Evolutionary conservation across 2,113 vertebrate genomes (phyloP).

Genomic region (Gymnocephalus cernua): DNA sequence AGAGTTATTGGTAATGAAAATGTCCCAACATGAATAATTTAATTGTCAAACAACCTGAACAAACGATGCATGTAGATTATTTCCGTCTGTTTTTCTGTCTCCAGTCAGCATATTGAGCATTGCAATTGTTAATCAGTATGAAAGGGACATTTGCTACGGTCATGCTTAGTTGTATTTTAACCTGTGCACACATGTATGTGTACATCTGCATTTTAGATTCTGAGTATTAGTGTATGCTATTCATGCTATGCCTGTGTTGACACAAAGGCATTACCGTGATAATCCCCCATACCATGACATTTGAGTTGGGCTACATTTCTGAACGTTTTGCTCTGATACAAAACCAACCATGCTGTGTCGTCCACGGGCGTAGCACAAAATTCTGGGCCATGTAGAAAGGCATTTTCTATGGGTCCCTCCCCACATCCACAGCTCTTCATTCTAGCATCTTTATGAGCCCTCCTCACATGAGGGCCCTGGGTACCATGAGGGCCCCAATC

Average conservation of each 20-base stretch:
- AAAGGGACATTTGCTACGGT: background rate
- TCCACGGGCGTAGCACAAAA: too few relatives aligned
- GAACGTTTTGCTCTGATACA: slow-evolving; percentile 22
- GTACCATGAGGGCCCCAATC: too few relatives aligned
- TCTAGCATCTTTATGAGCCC: too few relatives aligned
- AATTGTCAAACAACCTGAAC: background rate
- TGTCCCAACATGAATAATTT: background rate
- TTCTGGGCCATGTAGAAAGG: too few relatives aligned
- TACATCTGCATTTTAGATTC: background rate
- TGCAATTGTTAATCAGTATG: background rate
- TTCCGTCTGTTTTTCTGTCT: background rate
- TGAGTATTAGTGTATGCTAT: background rate
- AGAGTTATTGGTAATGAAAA: background rate
- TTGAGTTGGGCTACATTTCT: background rate
- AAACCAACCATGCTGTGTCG: slow-evolving; percentile 27
- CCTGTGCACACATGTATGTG: background rate
- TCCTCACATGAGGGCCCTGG: too few relatives aligned
- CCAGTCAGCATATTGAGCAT: background rate
- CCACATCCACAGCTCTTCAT: too few relatives aligned
- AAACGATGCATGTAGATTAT: background rate
- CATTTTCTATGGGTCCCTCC: too few relatives aligned
- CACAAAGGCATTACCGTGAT: background rate
- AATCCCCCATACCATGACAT: slow-evolving; percentile 11
- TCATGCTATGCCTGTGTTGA: background rate
- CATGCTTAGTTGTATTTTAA: background rate